Evolutionary conservation across 2,888 invertebrate species (phyloP), one percentile per base, ranked within the genome.

Genomic region (Anarsia innoxiella): DNA sequence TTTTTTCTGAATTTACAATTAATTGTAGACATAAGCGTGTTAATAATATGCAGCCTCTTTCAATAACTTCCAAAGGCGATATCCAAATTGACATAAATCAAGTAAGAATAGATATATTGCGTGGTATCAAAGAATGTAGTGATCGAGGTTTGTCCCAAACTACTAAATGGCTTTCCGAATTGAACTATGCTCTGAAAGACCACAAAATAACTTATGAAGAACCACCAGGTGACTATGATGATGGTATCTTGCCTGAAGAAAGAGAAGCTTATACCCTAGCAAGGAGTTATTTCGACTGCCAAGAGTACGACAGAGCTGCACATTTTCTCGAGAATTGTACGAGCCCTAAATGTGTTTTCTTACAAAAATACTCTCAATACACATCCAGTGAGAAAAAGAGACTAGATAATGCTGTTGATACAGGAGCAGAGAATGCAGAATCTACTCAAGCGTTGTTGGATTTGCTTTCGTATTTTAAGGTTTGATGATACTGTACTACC

Each of bases 381-480:
- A 88, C 96, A 84, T 93, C 96, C 0, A 91, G 93, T 44, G 97
- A 97, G 65, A 97, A 96, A 73, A 94, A 94, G 52, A 91, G 93
- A 44, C 77, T 95, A 33, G 96, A 97, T 65, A 94, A 94, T 57
- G 59, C 73, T 23, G 69, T 70, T 27, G 84, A 84, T 40, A 48
- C 67, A 1, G 78, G 76, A 16, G 49, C 63, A 8, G 83, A 83
- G 45, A 82, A 72, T 47, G 59, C 69, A 25, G 84, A 84, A 40
- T 76, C 74, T 11, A 79, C 73, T 23, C 83, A 83, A 65, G 80
- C 77, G 1, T 49, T 84, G 25, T 46, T 84, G 36, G 83, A 84
- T 56, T 55, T 84, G 3, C 50, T 83, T 32, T 75, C 84, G 0
- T 84, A 68, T 54, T 84, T 84, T 50, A 83, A 83, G 73, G 84